A percentile compares a stretch with the other conserved stretches of the same genome.
phyloP scores from a whole-genome alignment of 2,113 vertebrate species.

The Strix uralensis region DNA sequence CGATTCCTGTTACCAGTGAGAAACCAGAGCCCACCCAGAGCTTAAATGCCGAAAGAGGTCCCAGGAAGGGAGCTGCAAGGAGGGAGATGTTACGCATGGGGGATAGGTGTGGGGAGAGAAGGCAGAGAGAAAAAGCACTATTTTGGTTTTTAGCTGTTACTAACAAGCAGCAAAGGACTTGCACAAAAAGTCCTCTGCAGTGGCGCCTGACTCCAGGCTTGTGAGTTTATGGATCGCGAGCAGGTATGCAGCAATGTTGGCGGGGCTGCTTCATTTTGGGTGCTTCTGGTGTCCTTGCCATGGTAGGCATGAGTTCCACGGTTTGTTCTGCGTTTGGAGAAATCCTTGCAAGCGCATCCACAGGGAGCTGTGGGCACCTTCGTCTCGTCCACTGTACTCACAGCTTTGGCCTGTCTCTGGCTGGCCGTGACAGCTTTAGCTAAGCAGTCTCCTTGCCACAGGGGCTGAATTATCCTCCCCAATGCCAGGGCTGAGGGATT shows the following conservation, averaged over 20 bases:
- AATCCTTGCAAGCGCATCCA: rapidly evolving
- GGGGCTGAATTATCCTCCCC: background rate
- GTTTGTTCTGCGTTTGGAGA: background rate
- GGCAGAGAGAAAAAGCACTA: background rate
- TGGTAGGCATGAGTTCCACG: rapidly evolving
- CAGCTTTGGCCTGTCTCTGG: background rate
- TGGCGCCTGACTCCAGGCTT: background rate
- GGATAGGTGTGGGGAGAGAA: background rate
- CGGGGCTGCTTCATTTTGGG: background rate
- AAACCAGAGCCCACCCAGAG: slow-evolving; percentile 7
- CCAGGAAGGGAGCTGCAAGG: background rate
- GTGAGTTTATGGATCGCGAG: background rate
- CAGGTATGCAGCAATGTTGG: background rate
- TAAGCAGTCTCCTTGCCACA: background rate
- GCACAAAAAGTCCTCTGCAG: background rate
- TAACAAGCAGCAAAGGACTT: background rate
- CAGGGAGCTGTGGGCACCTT: background rate
- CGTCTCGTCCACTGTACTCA: rapidly evolving
- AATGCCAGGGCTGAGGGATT: background rate
- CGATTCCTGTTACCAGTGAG: background rate
- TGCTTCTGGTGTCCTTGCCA: background rate
- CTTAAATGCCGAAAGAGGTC: background rate
- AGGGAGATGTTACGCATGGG: background rate
- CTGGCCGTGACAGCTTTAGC: background rate
- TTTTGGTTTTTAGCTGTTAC: background rate